Evolutionary conservation across 2,113 vertebrate species (phyloP).

Genomic region (Candoia aspera): DNA sequence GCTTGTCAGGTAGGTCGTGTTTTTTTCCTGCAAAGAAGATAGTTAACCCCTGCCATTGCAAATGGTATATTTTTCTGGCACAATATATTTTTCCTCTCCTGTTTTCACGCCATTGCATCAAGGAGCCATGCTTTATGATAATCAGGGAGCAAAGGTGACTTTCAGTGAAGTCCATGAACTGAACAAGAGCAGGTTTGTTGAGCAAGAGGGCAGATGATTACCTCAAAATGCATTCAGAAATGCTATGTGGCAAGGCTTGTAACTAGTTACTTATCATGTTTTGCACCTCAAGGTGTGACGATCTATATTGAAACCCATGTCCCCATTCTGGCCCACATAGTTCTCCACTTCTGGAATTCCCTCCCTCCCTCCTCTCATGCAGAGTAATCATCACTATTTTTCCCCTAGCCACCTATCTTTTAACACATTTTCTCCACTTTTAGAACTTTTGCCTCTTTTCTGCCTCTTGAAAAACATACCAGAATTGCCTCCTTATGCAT

Average conservation of each 20-base stretch:
- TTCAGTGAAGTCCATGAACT: neutral
- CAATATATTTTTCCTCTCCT: neutral
- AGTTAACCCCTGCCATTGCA: neutral
- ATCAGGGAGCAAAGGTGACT: neutral
- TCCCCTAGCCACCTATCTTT: neutral
- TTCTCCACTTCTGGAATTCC: neutral
- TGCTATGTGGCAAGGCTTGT: neutral
- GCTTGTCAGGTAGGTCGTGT: neutral
- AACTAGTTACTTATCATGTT: neutral
- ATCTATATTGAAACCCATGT: neutral
- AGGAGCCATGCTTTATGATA: neutral
- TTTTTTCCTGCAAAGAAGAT: neutral
- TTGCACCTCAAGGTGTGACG: neutral
- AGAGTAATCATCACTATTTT: neutral
- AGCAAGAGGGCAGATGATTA: neutral
- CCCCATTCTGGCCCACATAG: too few relatives aligned
- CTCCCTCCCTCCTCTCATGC: neutral
- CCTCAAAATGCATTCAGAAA: neutral
- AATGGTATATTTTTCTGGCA: neutral
- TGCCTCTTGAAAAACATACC: neutral
- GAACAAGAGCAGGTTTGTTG: neutral
- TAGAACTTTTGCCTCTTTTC: neutral
- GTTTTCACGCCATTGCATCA: neutral
- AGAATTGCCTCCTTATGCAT: too few relatives aligned
- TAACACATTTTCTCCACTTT: neutral